A percentile compares a stretch with the other conserved stretches of the same genome.
Conservation (phyloP, 2,797 vertebrate genomes). For the Cuniculus paca region DNA sequence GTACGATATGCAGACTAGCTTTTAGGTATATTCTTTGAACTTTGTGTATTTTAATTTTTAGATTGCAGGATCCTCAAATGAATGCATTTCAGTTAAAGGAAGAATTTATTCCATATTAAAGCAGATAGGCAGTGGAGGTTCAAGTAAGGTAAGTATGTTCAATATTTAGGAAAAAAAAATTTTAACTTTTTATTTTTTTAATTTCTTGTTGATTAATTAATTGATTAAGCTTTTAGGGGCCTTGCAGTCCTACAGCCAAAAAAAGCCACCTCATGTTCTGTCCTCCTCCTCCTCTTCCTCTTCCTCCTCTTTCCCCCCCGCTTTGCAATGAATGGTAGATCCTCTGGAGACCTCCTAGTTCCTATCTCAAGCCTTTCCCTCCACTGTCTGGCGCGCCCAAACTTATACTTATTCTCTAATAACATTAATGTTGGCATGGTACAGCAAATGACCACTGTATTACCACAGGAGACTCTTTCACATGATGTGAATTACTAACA, state of each 20-base stretch:
- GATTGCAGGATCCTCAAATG: slow-evolving; percentile 89
- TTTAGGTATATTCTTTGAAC: slow-evolving; percentile 12
- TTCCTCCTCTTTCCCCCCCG: too few species aligned
- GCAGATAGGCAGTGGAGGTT: slow-evolving; percentile 97
- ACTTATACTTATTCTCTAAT: background rate
- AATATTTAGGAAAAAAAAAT: slow-evolving; percentile 61
- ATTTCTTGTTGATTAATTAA: too few species aligned
- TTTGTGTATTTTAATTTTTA: slow-evolving; percentile 76
- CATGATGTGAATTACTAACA: background rate
- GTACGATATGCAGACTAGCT: slow-evolving; percentile 24
- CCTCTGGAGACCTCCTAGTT: background rate
- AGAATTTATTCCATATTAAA: slow-evolving; percentile 95
- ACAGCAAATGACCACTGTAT: background rate
- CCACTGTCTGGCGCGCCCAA: background rate
- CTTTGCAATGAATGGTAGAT: background rate
- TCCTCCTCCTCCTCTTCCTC: background rate
- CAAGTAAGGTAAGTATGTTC: slow-evolving; percentile 94
- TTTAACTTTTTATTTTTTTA: slow-evolving; percentile 7
- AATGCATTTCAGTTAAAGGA: slow-evolving; percentile 95
- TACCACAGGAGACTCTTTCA: background rate
- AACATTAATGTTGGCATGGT: background rate
- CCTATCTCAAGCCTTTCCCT: background rate
- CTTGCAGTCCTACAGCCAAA: background rate
- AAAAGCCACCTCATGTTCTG: background rate
- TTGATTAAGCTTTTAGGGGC: background rate